phyloP scores from a whole-genome alignment of 2,888 invertebrate genomes.

The Cremastinae sp. region DNA sequence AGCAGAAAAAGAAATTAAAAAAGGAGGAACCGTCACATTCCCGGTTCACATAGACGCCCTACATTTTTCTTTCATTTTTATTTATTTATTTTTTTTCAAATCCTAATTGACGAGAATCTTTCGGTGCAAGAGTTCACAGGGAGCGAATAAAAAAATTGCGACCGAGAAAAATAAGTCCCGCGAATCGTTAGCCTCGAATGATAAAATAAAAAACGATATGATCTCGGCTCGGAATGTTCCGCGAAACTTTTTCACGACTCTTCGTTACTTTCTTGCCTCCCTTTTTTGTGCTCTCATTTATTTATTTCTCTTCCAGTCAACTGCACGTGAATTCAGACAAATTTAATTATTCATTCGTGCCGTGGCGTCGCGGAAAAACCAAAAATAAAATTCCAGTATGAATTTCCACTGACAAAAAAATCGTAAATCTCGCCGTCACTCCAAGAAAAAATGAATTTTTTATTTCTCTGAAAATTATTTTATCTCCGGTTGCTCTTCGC shows the following conservation, averaged over 20 bases:
- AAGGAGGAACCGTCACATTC: conserved; percentile 4
- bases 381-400: neutral
- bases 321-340: neutral
- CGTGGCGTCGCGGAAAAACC: neutral
- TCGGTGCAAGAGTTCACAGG: neutral
- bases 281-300: neutral
- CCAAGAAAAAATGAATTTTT: neutral
- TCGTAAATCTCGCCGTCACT: neutral
- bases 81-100: conserved; percentile 11
- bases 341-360: neutral
- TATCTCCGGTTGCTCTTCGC: neutral
- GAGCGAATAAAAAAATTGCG: conserved; percentile 25
- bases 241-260: conserved; percentile 12
- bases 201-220: conserved; percentile 27
- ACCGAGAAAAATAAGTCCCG: conserved; percentile 38
- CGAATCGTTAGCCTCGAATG: conserved; percentile 38
- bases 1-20: conserved; percentile 23
- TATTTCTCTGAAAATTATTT: neutral
- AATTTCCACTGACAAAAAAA: neutral
- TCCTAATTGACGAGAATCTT: conserved; percentile 40
- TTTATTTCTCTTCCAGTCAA: neutral
- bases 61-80: neutral
- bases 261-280: neutral
- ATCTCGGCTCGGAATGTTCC: conserved; percentile 17
- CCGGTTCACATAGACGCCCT: conserved; percentile 4